phyloP scores from a whole-genome alignment of 2,113 vertebrate species.

The Channa maculata region DNA sequence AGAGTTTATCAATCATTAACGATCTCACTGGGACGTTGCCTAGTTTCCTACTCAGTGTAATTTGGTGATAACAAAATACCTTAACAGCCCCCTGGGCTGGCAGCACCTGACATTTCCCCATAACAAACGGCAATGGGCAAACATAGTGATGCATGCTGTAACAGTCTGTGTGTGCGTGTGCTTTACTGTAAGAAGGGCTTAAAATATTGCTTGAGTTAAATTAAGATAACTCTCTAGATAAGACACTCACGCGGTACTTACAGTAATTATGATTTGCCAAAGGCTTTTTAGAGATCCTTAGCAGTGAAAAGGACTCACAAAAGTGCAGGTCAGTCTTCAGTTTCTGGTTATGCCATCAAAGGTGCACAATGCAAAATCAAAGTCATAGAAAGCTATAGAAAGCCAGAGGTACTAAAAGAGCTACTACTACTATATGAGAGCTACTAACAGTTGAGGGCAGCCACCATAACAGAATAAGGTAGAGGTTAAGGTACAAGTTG shows the following conservation, averaged over 20 bases:
- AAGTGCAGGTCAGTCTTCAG: neutral
- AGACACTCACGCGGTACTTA: constrained; percentile 6
- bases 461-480: no score
- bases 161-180: neutral
- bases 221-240: constrained; percentile 14
- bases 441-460: neutral
- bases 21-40: constrained; percentile 53
- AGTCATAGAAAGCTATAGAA: no score
- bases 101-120: constrained; percentile 43
- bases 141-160: constrained; percentile 1
- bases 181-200: constrained; percentile 1
- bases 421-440: neutral
- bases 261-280: constrained; percentile 2
- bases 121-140: constrained; percentile 15
- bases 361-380: constrained; percentile 18
- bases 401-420: no score
- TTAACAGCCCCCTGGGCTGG: constrained; percentile 18
- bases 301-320: neutral
- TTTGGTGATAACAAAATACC: constrained; percentile 65
- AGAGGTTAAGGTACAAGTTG: constrained; percentile 9
- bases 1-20: constrained; percentile 77
- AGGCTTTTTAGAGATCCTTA: constrained; percentile 5
- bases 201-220: constrained; percentile 17
- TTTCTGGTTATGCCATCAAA: constrained; percentile 22
- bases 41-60: constrained; percentile 39